Evolutionary conservation across 2,888 invertebrate genomes (phyloP).

Genomic region (Ochlodes sylvanus): DNA sequence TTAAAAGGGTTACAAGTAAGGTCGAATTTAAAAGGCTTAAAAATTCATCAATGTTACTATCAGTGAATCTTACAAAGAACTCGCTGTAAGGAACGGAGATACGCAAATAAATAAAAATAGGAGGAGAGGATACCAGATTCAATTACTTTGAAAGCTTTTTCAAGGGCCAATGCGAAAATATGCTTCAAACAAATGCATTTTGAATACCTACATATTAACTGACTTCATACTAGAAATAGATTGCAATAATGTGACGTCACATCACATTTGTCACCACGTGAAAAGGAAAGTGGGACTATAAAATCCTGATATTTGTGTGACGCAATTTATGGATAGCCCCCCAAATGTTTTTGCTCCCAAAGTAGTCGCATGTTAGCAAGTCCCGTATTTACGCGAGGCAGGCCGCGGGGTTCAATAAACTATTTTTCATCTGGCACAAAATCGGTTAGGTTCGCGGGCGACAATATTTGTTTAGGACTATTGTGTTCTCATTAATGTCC

Average conservation of each 20-base stretch:
- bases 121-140: neutral
- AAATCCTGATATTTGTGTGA: too few species aligned
- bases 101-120: conserved; percentile 17
- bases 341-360: neutral
- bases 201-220: too few species aligned
- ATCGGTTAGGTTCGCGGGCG: conserved; percentile 35
- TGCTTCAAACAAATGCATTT: neutral
- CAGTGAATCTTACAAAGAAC: conserved; percentile 30
- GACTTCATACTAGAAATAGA: too few species aligned
- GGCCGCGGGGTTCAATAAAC: conserved; percentile 18
- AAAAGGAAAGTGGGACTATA: too few species aligned
- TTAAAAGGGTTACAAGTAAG: conserved; percentile 29
- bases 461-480: conserved; percentile 49
- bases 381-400: neutral
- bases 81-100: neutral
- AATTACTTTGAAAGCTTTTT: conserved; percentile 13
- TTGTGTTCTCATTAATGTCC: conserved; percentile 39
- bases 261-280: too few species aligned
- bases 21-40: conserved; percentile 23
- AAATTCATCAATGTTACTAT: conserved; percentile 28
- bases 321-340: too few species aligned
- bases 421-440: conserved; percentile 42
- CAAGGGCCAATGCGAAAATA: neutral
- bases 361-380: neutral
- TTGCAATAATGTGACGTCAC: too few species aligned